These are phyloP conservation scores for Sarotherodon lohbergeri DNA, from an alignment of 2,113 vertebrate species.

Conservation along the genomic window DNA sequence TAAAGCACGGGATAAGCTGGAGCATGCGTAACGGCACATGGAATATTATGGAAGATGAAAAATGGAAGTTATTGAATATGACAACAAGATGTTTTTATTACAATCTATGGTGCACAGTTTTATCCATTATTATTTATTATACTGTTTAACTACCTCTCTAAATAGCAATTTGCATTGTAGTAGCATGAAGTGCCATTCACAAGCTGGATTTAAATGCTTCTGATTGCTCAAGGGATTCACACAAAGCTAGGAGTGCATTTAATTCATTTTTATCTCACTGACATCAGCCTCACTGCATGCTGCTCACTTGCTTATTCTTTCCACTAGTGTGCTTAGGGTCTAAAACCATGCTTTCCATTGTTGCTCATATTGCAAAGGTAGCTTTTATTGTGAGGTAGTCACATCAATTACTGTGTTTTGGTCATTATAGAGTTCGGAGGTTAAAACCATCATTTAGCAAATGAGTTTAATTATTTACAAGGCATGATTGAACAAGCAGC, in stretches of 20 bases:
- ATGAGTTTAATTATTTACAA: neutral
- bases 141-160: neutral
- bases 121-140: neutral
- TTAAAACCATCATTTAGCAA: neutral
- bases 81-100: neutral
- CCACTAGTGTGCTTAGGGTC: neutral
- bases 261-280: neutral
- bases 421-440: neutral
- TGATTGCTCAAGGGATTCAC: neutral
- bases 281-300: neutral
- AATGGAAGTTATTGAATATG: neutral
- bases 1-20: neutral
- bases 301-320: neutral
- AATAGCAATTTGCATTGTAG: neutral
- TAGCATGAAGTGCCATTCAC: neutral
- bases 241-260: neutral
- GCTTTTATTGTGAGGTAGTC: neutral
- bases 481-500: neutral
- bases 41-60: fast-evolving
- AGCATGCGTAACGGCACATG: too few relatives aligned
- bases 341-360: neutral
- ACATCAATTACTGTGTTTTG: neutral
- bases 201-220: neutral
- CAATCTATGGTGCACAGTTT: neutral
- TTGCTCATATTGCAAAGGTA: neutral